Conservation (phyloP, 2,113 vertebrate species). For the Mesoclemmys tuberculata region DNA sequence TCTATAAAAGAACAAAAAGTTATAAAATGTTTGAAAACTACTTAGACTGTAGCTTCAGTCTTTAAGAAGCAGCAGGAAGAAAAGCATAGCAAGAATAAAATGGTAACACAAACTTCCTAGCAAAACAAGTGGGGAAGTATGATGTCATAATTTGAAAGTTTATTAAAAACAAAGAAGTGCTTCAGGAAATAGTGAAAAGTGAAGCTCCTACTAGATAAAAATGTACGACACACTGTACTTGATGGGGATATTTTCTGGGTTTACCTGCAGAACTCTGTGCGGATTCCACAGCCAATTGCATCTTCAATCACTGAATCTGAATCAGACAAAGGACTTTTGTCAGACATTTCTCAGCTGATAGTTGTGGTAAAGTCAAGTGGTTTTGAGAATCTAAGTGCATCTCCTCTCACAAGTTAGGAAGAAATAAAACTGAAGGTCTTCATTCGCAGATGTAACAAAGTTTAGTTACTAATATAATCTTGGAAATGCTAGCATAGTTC, state of each 20-base stretch:
- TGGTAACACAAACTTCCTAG: background rate
- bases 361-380: background rate
- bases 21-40: background rate
- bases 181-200: background rate
- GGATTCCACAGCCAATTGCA: background rate
- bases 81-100: background rate
- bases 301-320: background rate
- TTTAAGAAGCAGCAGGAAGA: background rate
- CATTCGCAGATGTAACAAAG: background rate
- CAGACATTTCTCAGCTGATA: background rate
- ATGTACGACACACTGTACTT: background rate
- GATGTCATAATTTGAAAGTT: background rate
- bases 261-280: background rate
- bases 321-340: background rate
- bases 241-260: background rate
- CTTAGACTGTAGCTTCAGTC: background rate
- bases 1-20: background rate
- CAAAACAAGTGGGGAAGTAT: background rate
- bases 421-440: background rate
- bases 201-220: background rate
- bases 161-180: background rate
- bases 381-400: background rate
- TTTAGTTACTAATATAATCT: no score
- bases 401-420: background rate
- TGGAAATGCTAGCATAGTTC: no score